Evolutionary conservation across 2,797 vertebrate genomes (phyloP), one percentile per base, ranked within the genome.

Genomic region (Pygocentrus nattereri): DNA sequence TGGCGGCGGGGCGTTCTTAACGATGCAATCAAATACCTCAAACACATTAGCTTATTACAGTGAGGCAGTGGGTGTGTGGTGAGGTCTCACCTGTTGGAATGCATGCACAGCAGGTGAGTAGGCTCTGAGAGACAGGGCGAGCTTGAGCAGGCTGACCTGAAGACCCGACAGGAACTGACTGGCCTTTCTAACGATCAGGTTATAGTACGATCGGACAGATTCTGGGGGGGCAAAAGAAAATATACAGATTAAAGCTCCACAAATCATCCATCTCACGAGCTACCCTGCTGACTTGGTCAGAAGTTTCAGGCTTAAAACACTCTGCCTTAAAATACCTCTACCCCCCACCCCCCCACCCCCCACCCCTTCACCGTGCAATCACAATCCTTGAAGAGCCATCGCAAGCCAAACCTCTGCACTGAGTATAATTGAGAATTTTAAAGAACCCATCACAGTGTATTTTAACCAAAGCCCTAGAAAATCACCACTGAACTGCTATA

Each of bases 161-260:
- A 98, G 94, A 90, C 96, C 93, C 49, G 96, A 95, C 84, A 99
- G 92, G 90, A 99, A 99, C 87, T 99, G 98, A 30, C 96, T 97
- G 5, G 98, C 97, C 93, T 99, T 99, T 92, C 98, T 99, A 85
- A 98, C 88, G 86, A 99, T 94, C 88, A 99, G 90, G 86, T 96
- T 97, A 91, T 98, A 98, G 89, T 98, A 99, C 0, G 96, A 96
- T 81, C 95, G 91, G 73, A 97, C 95, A 16, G 96, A 96, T 90
- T 97, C 98, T 99, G 34, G 7, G 18, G 13, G 19, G 47, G 68
- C 15, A 30, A 65, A 50, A 31, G 16, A 47, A 69, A 68, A 68
- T 19, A 19, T 1, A 38, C 23, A 0, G 1, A 65, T 67, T 52
- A 0, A 52, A 30, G n/a, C 6, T 12, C 19, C 8, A 41, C 34